These are phyloP conservation scores for Micromussa lordhowensis DNA, from an alignment of 92 coral and sea anemone species.

Conservation along the genomic window DNA sequence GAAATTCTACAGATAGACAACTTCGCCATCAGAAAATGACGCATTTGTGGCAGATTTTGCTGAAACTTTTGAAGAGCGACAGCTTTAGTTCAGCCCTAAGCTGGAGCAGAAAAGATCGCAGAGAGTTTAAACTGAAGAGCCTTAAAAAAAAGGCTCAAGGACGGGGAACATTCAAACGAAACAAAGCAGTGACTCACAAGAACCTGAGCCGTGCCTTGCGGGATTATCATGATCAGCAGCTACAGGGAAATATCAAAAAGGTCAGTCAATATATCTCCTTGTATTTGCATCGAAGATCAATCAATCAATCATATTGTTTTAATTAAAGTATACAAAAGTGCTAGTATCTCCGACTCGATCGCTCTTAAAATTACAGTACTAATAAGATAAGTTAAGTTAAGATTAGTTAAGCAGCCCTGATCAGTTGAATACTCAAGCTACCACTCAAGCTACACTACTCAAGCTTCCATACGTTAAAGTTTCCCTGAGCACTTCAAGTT, in stretches of 20 bases:
- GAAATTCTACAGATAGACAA: not conserved
- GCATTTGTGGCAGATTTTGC: constrained; percentile 97
- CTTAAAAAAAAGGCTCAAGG: constrained; percentile 85
- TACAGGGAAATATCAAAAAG: constrained; percentile 91
- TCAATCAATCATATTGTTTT: too few relatives aligned
- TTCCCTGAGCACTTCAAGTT: not conserved
- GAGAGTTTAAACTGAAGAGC: constrained; percentile 84
- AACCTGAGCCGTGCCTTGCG: constrained; percentile 92
- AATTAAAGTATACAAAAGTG: too few relatives aligned
- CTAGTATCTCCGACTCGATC: too few relatives aligned
- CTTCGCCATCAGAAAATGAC: constrained; percentile 80
- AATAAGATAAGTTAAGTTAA: too few relatives aligned
- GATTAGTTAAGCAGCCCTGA: not conserved
- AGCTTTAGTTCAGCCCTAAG: constrained; percentile 69
- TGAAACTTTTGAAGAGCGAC: constrained; percentile 76
- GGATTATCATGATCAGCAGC: constrained; percentile 87
- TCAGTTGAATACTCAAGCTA: too few relatives aligned
- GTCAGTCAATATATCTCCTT: constrained; percentile 39
- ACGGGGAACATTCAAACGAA: constrained; percentile 90
- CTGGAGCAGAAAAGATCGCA: constrained; percentile 87
- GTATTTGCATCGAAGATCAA: too few relatives aligned
- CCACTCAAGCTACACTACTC: not conserved
- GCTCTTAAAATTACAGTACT: too few relatives aligned
- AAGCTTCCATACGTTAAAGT: not conserved
- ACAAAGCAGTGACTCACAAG: constrained; percentile 89